Base-by-base conservation (phyloP, 2,113 vertebrate genomes). In the Vombatus ursinus region DNA sequence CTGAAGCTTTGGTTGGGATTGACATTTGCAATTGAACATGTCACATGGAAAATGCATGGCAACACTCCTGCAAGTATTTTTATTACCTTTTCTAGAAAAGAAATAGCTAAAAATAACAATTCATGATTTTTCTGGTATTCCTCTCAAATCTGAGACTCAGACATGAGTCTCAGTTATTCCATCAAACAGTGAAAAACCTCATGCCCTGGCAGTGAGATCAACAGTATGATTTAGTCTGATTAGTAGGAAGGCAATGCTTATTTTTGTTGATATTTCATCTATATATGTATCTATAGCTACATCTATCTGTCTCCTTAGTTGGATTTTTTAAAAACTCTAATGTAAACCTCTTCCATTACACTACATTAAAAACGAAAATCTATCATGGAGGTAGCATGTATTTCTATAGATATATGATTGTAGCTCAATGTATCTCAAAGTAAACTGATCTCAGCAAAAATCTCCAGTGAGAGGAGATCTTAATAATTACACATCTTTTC, bases 401-500 rank as follows among this genome's bases (percentile, higher is more conserved):
- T 89, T 10, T 91, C 90, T 28, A 28, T 25, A 91, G 52, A 28
- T 14, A 96, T 8, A 84, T 44, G 14, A 1, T 92, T 94, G 90
- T 84, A 14, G 89, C 77, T 93, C 37, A 28, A 47, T 28, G 44
- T 94, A 96, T 95, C 91, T 96, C 95, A 93, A 96, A 96, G 53
- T 95, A 49, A 95, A 51, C 50, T 54, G 92, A 95, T 93, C 89
- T 93, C 96, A 96, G 53, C 96, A 96, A 98, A 96, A 94, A 96
- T 90, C 89, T 95, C 96, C 96, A 95, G 92, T 96, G 84, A 97
- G 91, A 84, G 23, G 92, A 95, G n/a, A 93, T 8, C 90, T 51
- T 97, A 44, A 9, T 94, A 98, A 97, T 96, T 96, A 95, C 54
- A 97, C 96, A 57, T 77, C 91, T 97, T 98, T 96, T 97, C 94